Percentiles rank a stretch among this genome's conserved stretches.
These are phyloP conservation scores for Ferdinandea cuprea DNA, from an alignment of 2,888 invertebrate species.

Conservation along the genomic window DNA sequence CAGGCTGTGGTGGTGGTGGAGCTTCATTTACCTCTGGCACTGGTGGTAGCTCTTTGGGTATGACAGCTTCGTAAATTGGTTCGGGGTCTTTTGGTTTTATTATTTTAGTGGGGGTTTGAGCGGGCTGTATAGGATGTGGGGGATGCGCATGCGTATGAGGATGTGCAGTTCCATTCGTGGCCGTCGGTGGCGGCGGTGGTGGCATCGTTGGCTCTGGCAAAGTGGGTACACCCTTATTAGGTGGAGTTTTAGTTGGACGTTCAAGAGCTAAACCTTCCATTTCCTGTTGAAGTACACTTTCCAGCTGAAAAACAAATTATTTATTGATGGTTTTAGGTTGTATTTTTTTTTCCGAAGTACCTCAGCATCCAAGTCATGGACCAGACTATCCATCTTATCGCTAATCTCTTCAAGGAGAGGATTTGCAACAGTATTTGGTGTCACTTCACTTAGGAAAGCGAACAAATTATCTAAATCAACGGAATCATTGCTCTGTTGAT, in stretches of 20 bases:
- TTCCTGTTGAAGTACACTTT: slow-evolving; percentile 87
- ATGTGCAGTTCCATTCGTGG: slow-evolving; percentile 76
- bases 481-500: slow-evolving; percentile 85
- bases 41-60: slow-evolving; percentile 86
- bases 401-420: slow-evolving; percentile 92
- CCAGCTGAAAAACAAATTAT: slow-evolving; percentile 81
- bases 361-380: slow-evolving; percentile 92
- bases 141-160: slow-evolving; percentile 70
- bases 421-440: slow-evolving; percentile 85
- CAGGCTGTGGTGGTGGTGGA: slow-evolving; percentile 54
- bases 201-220: slow-evolving; percentile 91
- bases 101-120: slow-evolving; percentile 75
- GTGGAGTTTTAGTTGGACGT: slow-evolving; percentile 77
- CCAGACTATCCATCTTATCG: slow-evolving; percentile 92
- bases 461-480: slow-evolving; percentile 95
- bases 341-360: slow-evolving; percentile 82
- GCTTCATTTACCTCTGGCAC: slow-evolving; percentile 81
- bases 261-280: slow-evolving; percentile 84
- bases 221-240: slow-evolving; percentile 84
- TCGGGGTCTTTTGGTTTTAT: slow-evolving; percentile 84
- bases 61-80: slow-evolving; percentile 93
- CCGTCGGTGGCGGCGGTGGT: slow-evolving; percentile 87
- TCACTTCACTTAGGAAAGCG: slow-evolving; percentile 93
- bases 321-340: neutral
- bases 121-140: slow-evolving; percentile 74